Percentiles rank a stretch among this genome's conserved stretches.
Evolutionary conservation across 2,113 vertebrate genomes (phyloP).

Genomic region (Hepsetus odoe): DNA sequence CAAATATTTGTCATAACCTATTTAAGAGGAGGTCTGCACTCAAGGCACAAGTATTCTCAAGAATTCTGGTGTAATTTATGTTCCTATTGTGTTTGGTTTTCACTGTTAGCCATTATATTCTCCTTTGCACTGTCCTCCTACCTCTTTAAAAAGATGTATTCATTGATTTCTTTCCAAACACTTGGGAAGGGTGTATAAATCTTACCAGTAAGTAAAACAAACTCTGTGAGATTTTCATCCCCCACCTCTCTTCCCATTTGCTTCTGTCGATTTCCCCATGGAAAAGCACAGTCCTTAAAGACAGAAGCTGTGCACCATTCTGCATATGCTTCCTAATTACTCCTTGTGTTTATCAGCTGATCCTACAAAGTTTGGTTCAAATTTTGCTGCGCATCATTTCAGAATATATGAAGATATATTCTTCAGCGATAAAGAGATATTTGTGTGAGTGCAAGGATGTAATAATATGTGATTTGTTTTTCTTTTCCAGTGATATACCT

Average conservation of each 20-base stretch:
- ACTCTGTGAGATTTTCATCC: conserved; percentile 43
- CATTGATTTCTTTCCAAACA: conserved; percentile 83
- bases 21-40: conserved; percentile 8
- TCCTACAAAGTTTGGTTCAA: not conserved
- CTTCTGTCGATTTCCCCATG: not conserved
- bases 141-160: conserved; percentile 72
- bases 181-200: conserved; percentile 86
- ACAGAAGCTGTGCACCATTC: not conserved
- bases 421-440: too few species aligned
- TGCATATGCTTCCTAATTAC: not conserved
- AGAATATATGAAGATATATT: not conserved
- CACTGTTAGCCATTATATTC: conserved; percentile 30
- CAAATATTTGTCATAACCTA: not conserved
- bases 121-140: conserved; percentile 43
- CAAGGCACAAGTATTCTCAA: not conserved
- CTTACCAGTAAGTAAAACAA: conserved; percentile 84
- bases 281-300: not conserved
- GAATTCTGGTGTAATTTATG: conserved; percentile 27
- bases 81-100: conserved; percentile 35
- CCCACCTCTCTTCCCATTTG: conserved; percentile 1
- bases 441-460: not conserved
- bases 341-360: not conserved
- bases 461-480: conserved; percentile 41
- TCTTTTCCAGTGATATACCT: conserved; percentile 92
- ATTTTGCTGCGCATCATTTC: not conserved